Conservation (phyloP, 2,113 vertebrate species). For the Boleophthalmus pectinirostris region DNA sequence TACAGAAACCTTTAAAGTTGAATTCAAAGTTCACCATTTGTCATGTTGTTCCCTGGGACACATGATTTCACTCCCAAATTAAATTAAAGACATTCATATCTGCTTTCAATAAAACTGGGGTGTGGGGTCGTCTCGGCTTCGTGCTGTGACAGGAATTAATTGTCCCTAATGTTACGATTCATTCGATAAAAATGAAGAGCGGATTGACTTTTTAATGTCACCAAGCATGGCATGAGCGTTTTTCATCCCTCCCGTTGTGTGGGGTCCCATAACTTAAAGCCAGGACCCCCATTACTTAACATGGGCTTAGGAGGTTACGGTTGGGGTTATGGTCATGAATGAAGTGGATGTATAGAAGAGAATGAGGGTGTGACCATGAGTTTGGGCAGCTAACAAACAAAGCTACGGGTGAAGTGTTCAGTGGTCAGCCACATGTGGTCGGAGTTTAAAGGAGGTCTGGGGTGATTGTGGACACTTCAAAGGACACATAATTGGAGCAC, state of each 20-base stretch:
- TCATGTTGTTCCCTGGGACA: slow-evolving; percentile 30
- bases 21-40: slow-evolving; percentile 30
- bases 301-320: slow-evolving; percentile 3
- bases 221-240: slow-evolving; percentile 6
- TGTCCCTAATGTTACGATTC: slow-evolving; percentile 13
- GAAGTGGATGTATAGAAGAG: background rate
- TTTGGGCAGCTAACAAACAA: slow-evolving; percentile 23
- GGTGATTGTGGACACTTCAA: slow-evolving; percentile 42
- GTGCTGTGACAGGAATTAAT: slow-evolving; percentile 31
- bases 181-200: background rate
- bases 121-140: background rate
- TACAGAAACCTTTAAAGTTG: background rate
- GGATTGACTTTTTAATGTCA: slow-evolving; percentile 7
- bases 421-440: slow-evolving; percentile 47
- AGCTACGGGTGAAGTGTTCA: slow-evolving; percentile 18
- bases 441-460: slow-evolving; percentile 40
- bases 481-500: slow-evolving; percentile 47
- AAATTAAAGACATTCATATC: slow-evolving; percentile 17
- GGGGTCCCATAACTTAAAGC: slow-evolving; percentile 3
- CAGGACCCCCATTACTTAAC: slow-evolving; percentile 8
- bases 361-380: slow-evolving; percentile 15
- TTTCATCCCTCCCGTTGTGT: slow-evolving; percentile 22
- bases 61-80: slow-evolving; percentile 28
- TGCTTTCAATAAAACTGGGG: slow-evolving; percentile 22
- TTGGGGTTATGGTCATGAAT: background rate